These are phyloP conservation scores for Anhinga anhinga DNA, from an alignment of 2,113 vertebrate species.

Conservation along the genomic window DNA sequence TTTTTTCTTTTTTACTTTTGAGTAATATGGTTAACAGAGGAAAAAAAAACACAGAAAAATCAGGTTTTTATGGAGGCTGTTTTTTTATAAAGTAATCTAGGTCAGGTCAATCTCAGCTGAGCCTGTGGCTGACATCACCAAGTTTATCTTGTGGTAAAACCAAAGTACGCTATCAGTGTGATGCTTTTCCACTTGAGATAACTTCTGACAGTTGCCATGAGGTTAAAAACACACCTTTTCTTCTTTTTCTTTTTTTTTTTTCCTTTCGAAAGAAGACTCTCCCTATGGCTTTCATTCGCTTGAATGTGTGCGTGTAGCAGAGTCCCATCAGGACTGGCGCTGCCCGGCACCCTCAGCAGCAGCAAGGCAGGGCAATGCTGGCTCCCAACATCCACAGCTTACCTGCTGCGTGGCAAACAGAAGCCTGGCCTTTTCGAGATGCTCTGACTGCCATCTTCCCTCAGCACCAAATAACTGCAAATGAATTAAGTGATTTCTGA, in stretches of 20 bases:
- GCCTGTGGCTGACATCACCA: constrained; percentile 39
- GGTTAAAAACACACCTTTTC: neutral
- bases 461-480: neutral
- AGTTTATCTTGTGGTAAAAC: constrained; percentile 43
- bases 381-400: neutral
- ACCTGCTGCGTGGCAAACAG: neutral
- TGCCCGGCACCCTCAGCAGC: neutral
- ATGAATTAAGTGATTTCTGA: neutral
- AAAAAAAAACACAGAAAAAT: neutral
- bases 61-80: neutral
- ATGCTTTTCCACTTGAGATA: constrained; percentile 50
- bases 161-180: neutral
- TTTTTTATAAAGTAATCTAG: neutral
- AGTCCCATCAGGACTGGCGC: neutral
- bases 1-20: neutral
- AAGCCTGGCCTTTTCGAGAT: neutral
- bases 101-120: constrained; percentile 24
- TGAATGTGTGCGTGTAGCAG: fast-evolving
- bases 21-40: neutral
- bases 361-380: neutral
- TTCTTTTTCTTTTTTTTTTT: fast-evolving
- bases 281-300: neutral
- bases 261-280: neutral
- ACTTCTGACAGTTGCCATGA: constrained; percentile 40
- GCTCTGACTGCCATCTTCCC: neutral